phyloP scores from a whole-genome alignment of 1,140 invertebrate genomes.

The Littorina saxatilis region DNA sequence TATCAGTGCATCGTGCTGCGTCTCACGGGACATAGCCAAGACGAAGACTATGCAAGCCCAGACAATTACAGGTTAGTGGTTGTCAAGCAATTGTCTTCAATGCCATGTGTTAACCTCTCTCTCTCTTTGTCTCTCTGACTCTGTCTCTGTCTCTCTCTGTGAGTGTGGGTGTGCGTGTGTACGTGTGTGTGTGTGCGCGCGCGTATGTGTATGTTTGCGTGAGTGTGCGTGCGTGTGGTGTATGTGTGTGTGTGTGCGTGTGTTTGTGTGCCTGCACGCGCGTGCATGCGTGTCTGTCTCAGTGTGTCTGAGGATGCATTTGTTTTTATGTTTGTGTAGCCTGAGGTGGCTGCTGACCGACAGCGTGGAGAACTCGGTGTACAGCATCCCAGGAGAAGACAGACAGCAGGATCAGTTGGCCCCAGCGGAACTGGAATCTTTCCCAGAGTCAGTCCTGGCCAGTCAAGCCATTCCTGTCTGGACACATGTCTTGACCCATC shows the following conservation, averaged over 20 bases:
- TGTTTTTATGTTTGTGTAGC: neutral
- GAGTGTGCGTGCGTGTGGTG: no score
- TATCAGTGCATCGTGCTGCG: conserved; percentile 59
- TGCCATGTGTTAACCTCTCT: no score
- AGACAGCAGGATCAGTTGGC: neutral
- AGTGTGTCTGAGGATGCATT: no score
- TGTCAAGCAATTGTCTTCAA: no score
- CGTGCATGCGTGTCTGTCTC: no score
- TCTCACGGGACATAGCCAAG: conserved; percentile 35
- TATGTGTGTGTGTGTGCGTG: no score
- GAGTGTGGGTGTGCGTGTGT: no score
- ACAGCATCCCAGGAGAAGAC: neutral
- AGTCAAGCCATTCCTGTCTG: neutral
- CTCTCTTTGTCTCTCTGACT: no score
- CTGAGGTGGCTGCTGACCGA: neutral
- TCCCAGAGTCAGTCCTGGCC: neutral
- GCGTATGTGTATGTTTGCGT: no score
- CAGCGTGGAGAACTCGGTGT: neutral
- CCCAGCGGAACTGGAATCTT: neutral
- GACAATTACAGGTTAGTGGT: conserved; percentile 4
- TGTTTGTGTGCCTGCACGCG: no score
- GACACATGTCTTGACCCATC: neutral
- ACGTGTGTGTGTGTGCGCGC: no score
- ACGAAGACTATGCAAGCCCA: neutral
- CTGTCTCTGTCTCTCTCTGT: no score